These are phyloP conservation scores for Acheta domesticus DNA, from an alignment of 2,888 invertebrate genomes.

Conservation along the genomic window DNA sequence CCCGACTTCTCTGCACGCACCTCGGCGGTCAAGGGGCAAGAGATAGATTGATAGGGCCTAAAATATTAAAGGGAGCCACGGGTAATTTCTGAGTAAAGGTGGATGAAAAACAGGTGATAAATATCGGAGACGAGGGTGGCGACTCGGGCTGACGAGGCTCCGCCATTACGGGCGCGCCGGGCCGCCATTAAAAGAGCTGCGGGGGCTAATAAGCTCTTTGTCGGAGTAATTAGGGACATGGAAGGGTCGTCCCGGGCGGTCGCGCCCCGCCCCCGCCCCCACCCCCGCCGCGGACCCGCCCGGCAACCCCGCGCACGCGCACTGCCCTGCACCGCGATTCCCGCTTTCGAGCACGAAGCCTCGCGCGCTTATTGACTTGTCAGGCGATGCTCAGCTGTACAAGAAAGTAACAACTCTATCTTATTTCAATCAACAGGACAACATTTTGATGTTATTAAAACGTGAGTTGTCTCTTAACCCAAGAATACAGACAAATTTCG, in stretches of 20 bases:
- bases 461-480: too few species aligned
- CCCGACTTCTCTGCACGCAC: not conserved
- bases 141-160: not conserved
- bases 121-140: not conserved
- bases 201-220: not conserved
- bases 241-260: not conserved
- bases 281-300: too few species aligned
- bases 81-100: not conserved
- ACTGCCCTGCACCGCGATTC: too few species aligned
- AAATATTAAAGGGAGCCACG: not conserved
- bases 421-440: too few species aligned
- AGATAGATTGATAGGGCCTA: conserved; percentile 9
- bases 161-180: not conserved
- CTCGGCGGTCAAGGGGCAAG: not conserved
- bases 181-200: not conserved
- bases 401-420: too few species aligned
- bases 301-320: too few species aligned
- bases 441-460: too few species aligned
- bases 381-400: too few species aligned
- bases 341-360: too few species aligned
- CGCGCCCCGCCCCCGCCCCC: too few species aligned
- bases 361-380: too few species aligned
- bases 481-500: too few species aligned
- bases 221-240: not conserved
- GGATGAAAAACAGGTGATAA: conserved; percentile 18